A percentile compares a stretch with the other conserved stretches of the same genome.
phyloP scores from a whole-genome alignment of 2,113 vertebrate species.

The Micronisus gabar region DNA sequence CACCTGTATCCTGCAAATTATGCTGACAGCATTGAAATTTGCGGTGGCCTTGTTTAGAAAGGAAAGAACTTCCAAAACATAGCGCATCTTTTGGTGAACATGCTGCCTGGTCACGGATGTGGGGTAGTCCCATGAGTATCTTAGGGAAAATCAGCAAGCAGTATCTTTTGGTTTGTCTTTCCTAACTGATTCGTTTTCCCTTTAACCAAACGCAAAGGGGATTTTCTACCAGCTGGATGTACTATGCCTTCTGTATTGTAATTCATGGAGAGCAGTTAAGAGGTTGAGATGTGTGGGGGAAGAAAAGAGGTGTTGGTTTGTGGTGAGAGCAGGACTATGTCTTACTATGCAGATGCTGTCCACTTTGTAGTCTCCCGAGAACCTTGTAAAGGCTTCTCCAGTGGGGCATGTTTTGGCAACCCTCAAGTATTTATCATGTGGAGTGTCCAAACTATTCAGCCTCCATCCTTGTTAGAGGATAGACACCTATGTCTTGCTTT shows the following conservation, averaged over 20 bases:
- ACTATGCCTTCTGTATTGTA: neutral
- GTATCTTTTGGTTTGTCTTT: neutral
- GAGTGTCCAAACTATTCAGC: neutral
- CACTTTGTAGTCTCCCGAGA: neutral
- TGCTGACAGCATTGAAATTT: neutral
- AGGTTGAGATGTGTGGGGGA: neutral
- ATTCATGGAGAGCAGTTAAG: neutral
- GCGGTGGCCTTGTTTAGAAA: neutral
- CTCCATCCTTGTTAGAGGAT: neutral
- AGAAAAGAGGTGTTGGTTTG: neutral
- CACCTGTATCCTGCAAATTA: neutral
- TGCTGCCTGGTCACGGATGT: neutral
- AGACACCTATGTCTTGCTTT: neutral
- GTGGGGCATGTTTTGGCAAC: neutral
- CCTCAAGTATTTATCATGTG: neutral
- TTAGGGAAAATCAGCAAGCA: neutral
- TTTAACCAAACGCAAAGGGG: neutral
- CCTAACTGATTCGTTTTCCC: neutral
- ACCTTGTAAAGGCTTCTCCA: neutral
- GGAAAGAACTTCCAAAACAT: neutral
- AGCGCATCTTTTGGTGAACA: neutral
- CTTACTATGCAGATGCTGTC: neutral
- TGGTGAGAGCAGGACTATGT: neutral
- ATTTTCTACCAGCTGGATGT: neutral
- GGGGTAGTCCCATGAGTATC: neutral